Conservation (phyloP, 2,888 invertebrate genomes). For the Acronicta leporina region DNA sequence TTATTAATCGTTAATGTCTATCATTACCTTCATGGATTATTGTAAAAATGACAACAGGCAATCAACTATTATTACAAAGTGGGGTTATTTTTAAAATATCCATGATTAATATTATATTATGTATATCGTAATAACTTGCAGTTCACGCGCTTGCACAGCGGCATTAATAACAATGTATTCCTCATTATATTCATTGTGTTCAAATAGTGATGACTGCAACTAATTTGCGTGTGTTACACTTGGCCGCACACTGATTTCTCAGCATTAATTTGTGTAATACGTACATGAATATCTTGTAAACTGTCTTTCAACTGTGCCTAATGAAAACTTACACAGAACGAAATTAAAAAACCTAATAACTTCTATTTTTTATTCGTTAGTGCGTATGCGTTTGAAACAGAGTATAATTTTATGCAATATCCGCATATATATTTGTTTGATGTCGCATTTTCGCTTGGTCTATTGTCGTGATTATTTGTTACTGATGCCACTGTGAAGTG, state of each 20-base stretch:
- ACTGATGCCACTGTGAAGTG: constrained; percentile 76
- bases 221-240: constrained; percentile 70
- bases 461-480: constrained; percentile 53
- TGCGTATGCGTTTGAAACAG: constrained; percentile 16
- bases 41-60: constrained; percentile 53
- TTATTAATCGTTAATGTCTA: constrained; percentile 72
- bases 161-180: constrained; percentile 81
- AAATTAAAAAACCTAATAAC: constrained; percentile 26
- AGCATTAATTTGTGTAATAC: constrained; percentile 49
- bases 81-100: constrained; percentile 64
- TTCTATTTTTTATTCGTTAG: constrained; percentile 21
- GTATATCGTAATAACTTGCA: constrained; percentile 80
- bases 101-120: constrained; percentile 70
- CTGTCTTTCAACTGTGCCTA: constrained; percentile 26
- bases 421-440: constrained; percentile 14
- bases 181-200: constrained; percentile 57
- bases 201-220: constrained; percentile 53
- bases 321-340: constrained; percentile 33
- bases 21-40: constrained; percentile 69
- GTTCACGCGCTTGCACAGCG: constrained; percentile 80
- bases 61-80: background rate
- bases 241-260: constrained; percentile 64
- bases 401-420: constrained; percentile 20
- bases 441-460: constrained; percentile 28
- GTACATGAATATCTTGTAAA: constrained; percentile 46